Evolutionary conservation across 2,797 vertebrate genomes (phyloP), one percentile per base, ranked within the genome.

Genomic region (Lycodopsis pacificus): DNA sequence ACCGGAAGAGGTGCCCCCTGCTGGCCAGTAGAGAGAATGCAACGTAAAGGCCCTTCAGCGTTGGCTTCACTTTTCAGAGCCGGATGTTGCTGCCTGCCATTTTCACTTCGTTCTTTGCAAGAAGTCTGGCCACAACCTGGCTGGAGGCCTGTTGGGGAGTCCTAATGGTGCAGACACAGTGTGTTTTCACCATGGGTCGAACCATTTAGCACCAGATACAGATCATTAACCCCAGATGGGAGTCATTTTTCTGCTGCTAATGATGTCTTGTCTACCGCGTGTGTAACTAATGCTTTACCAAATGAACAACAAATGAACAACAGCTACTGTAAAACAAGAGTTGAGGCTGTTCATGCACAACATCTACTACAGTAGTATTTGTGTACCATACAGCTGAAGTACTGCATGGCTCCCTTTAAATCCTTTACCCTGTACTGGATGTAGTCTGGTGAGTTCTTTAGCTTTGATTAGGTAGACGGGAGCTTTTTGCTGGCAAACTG

Each of bases 161-260:
- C 56, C 27, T 80, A 81, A 78, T 83, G 78, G 48, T 44, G 69
- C 79, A 59, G 75, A 76, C 79, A 81, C 72, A 72, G 77, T 81
- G 56, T 80, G 76, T 86, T 91, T 82, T 85, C 86, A 82, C 44
- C 67, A 59, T 68, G 82, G 71, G 81, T 57, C 38, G 68, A 77
- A 88, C 84, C 86, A 82, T 91, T 91, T 84, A 79, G 84, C 77
- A 86, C 65, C 62, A 80, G 84, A 87, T 76, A 86, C 89, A 84
- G 81, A 72, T 79, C 84, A 85, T 91, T 92, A 88, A 81, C 73
- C 64, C 6, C 36, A 76, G 80, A 86, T 76, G 64, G 71, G 76
- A 90, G 80, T 83, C 69, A 86, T 93, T 90, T 77, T 76, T 90
- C 81, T 90, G 56, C 71, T n/a, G 51, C 76, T 92, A 90, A 92